phyloP scores from a whole-genome alignment of 2,888 invertebrate genomes.

The Drosophila tripunctata region DNA sequence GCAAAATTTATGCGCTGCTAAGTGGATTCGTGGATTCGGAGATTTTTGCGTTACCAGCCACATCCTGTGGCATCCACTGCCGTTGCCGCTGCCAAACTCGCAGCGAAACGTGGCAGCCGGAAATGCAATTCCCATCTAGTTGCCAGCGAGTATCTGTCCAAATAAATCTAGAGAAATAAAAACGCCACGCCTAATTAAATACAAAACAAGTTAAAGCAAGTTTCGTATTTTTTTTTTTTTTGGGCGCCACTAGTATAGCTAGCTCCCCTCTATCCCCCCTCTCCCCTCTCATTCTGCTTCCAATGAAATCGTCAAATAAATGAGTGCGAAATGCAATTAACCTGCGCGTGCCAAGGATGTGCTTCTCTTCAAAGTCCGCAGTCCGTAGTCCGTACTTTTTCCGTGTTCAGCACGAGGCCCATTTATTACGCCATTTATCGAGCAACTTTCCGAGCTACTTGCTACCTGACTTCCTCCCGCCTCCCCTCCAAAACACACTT shows the following conservation, averaged over 20 bases:
- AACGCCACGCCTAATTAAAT: conserved; percentile 57
- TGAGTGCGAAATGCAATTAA: conserved; percentile 74
- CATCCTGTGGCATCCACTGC: conserved; percentile 29
- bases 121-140: conserved; percentile 58
- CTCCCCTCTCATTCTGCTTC: not conserved
- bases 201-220: conserved; percentile 54
- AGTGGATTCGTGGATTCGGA: conserved; percentile 74
- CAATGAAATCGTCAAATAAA: conserved; percentile 60
- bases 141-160: conserved; percentile 26
- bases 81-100: conserved; percentile 15
- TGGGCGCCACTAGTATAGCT: conserved; percentile 10
- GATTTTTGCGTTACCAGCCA: conserved; percentile 46
- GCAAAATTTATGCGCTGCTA: conserved; percentile 73
- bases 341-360: conserved; percentile 69
- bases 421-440: conserved; percentile 64
- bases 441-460: conserved; percentile 48
- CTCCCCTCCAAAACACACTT: not conserved
- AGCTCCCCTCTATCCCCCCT: not conserved
- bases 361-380: not conserved
- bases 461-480: not conserved
- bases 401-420: conserved; percentile 27
- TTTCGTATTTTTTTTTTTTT: too few species aligned
- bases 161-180: conserved; percentile 49
- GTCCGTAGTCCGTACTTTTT: not conserved
- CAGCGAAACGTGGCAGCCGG: conserved; percentile 47